Base-by-base conservation (phyloP, 2,888 invertebrate species). In the Plagiodera versicolora region DNA sequence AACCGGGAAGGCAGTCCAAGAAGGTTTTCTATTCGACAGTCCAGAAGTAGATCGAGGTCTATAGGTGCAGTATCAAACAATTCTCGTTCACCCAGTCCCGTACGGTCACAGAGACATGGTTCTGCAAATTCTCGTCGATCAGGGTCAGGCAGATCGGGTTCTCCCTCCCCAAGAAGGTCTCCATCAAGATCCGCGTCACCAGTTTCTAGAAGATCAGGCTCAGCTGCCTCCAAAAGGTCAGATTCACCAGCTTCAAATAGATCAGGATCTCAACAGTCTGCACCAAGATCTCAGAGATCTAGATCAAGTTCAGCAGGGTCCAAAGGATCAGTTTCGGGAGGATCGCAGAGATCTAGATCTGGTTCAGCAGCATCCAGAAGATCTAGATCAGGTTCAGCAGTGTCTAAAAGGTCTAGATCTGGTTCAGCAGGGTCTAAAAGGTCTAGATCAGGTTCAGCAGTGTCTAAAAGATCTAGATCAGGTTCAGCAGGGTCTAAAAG, bases 31-130 rank as follows among this genome's bases (percentile, higher is more conserved):
- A 64, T 63, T 50, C 51, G 66, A 56, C 56, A 50, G 16, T 53
- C 60, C 17, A 62, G 49, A 49, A 67, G 63, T 50, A 60, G 59
- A 45, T 67, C 64, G 9, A 63, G 68, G 52, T 70, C 70, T 16
- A 59, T 63, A 44, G 63, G 67, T 53, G 56, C 59, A 46, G 58
- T 70, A 71, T 59, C 74, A 71, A 8, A 70, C 70, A 53, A 70
- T 72, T 48, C 65, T 57, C 66, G 65, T 28, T 66, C 65, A 49
- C 65, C 20, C 73, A 75, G 67, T n/a, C n/a, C n/a, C n/a, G n/a
- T n/a, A n/a, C n/a, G n/a, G n/a, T 72, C 72, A 32, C 66, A 67
- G 30, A 54, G 61, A 47, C 67, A 72, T 30, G 51, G 60, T 30
- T 63, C 55, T 18, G 50, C 57, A 44, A 63, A 70, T 8, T n/a